These are phyloP conservation scores for Pyrrhosoma nymphula DNA, from an alignment of 2,888 invertebrate genomes.

Conservation along the genomic window DNA sequence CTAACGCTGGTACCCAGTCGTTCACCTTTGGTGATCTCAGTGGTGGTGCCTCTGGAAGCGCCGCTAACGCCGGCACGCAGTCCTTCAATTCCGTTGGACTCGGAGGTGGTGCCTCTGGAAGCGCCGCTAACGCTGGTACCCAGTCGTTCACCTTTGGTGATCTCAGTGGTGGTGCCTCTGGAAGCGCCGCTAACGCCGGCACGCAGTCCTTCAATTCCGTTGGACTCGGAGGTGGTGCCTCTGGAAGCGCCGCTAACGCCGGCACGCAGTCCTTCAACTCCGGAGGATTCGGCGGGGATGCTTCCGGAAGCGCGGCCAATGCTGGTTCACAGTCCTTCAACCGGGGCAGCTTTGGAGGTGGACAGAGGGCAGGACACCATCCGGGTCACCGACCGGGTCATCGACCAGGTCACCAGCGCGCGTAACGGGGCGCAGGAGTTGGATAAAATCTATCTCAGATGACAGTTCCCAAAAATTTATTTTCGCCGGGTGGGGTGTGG, in stretches of 20 bases:
- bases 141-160: neutral
- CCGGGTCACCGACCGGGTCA: too few relatives aligned
- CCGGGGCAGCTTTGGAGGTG: too few relatives aligned
- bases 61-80: conserved; percentile 42
- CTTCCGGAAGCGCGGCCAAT: conserved; percentile 4
- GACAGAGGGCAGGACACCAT: too few relatives aligned
- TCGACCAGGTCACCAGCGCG: too few relatives aligned
- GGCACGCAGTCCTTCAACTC: conserved; percentile 23
- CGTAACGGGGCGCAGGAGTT: too few relatives aligned
- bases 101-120: conserved; percentile 13
- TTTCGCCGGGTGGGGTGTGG: too few relatives aligned
- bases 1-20: conserved; percentile 24
- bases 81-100: neutral
- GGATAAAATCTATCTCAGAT: too few relatives aligned
- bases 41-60: neutral
- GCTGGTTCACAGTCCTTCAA: conserved; percentile 40
- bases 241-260: conserved; percentile 48
- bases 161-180: too few relatives aligned
- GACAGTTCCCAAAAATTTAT: too few relatives aligned
- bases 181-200: too few relatives aligned
- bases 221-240: too few relatives aligned
- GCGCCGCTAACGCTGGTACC: conserved; percentile 33
- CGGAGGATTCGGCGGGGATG: neutral
- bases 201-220: too few relatives aligned
- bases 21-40: neutral